Percentiles rank a stretch among this genome's conserved stretches.
Evolutionary conservation across 2,797 vertebrate genomes (phyloP).

Genomic region (Linurgus olivaceus): DNA sequence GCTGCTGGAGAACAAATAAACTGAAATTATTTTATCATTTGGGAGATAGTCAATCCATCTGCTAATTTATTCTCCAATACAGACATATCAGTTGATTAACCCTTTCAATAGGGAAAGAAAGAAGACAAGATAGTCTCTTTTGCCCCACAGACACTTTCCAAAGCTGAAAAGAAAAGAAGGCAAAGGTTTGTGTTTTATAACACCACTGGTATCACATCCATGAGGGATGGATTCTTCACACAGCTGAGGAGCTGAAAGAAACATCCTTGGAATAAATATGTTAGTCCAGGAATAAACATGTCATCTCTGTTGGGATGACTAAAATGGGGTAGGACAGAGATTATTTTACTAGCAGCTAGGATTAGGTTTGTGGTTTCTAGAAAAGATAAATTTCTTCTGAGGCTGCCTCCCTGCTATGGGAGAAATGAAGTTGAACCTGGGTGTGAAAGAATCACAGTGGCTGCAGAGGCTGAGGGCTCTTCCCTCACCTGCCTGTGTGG

Average conservation of each 20-base stretch:
- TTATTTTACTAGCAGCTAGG: neutral
- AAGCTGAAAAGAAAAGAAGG: neutral
- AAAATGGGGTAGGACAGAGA: neutral
- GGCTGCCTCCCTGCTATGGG: neutral
- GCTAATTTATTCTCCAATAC: neutral
- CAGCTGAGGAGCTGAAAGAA: neutral
- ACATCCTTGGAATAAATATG: neutral
- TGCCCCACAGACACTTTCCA: neutral
- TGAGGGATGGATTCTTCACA: neutral
- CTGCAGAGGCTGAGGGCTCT: neutral
- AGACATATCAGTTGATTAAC: neutral
- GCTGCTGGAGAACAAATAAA: neutral
- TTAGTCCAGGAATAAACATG: neutral
- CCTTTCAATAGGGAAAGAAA: neutral
- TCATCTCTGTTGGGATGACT: neutral
- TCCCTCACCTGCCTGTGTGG: accelerated
- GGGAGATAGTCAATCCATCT: neutral
- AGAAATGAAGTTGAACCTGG: neutral
- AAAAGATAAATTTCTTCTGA: neutral
- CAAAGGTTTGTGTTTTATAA: neutral
- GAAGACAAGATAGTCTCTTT: neutral
- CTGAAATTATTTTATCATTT: neutral
- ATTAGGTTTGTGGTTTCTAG: neutral
- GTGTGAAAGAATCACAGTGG: neutral
- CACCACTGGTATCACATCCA: neutral